Percentiles rank a stretch among this genome's conserved stretches.
These are phyloP conservation scores for Nymphalis polychloros DNA, from an alignment of 2,888 invertebrate genomes.

Conservation along the genomic window DNA sequence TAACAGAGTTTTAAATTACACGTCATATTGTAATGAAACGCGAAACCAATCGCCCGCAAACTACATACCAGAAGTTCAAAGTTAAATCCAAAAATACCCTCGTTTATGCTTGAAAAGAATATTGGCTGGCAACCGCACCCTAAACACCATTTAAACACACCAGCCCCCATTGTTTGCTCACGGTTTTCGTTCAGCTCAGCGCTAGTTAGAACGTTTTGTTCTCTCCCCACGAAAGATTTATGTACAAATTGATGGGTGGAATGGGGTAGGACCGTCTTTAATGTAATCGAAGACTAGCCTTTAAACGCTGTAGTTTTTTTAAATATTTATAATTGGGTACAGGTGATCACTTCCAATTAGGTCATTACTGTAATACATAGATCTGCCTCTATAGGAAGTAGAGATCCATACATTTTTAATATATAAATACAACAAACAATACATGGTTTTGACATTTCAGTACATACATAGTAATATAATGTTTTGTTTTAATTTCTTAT, in stretches of 20 bases:
- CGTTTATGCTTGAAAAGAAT: conserved; percentile 10
- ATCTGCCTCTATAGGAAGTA: too few species aligned
- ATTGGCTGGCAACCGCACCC: conserved; percentile 27
- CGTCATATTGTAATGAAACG: too few species aligned
- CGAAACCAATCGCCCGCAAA: not conserved
- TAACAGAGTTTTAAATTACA: too few species aligned
- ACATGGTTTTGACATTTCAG: not conserved
- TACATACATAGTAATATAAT: not conserved
- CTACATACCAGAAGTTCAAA: conserved; percentile 11
- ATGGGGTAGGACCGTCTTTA: not conserved
- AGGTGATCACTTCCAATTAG: too few species aligned
- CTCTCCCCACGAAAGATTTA: conserved; percentile 8
- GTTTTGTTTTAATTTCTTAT: too few species aligned
- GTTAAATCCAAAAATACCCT: conserved; percentile 2
- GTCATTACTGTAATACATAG: too few species aligned
- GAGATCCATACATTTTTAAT: not conserved
- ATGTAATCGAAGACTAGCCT: too few species aligned
- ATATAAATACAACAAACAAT: not conserved
- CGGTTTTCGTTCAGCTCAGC: conserved; percentile 15
- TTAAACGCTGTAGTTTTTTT: too few species aligned
- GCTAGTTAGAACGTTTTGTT: conserved; percentile 24
- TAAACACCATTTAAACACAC: conserved; percentile 23
- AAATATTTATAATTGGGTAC: too few species aligned
- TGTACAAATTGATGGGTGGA: conserved; percentile 27
- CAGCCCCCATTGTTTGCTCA: conserved; percentile 30